A percentile compares a stretch with the other conserved stretches of the same genome.
These are phyloP conservation scores for Lepilemur ruficaudatus DNA, from an alignment of 2,797 vertebrate genomes.

Conservation along the genomic window DNA sequence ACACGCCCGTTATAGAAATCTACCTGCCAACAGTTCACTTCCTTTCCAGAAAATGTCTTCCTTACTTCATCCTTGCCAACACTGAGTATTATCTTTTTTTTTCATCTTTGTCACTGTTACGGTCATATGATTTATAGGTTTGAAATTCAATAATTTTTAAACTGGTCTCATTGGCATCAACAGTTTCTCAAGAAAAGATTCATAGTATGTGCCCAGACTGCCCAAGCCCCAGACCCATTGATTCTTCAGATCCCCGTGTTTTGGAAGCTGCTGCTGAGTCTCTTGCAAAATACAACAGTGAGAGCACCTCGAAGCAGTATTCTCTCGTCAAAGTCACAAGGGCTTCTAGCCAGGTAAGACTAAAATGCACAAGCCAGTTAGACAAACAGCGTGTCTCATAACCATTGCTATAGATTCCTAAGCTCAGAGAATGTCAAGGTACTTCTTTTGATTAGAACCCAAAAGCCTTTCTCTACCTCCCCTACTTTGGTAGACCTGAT, in stretches of 20 bases:
- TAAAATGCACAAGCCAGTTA: background rate
- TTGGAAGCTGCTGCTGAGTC: slow-evolving; percentile 56
- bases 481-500: background rate
- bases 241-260: background rate
- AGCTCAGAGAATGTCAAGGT: too few species aligned
- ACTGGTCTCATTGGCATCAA: slow-evolving; percentile 28
- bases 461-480: background rate
- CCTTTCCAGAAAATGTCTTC: background rate
- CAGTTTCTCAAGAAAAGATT: slow-evolving; percentile 69
- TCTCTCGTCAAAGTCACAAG: slow-evolving; percentile 75
- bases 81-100: background rate
- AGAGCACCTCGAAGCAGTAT: slow-evolving; percentile 73
- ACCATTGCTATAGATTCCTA: background rate
- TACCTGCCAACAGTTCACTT: background rate
- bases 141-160: background rate
- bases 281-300: slow-evolving; percentile 77
- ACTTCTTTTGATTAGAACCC: background rate
- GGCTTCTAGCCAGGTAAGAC: slow-evolving; percentile 78
- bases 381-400: background rate
- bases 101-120: background rate
- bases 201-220: slow-evolving; percentile 69
- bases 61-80: background rate
- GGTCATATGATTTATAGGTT: background rate
- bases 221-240: background rate
- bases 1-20: background rate